Evolutionary conservation across 35 echinoderm and acorn worm genomes (phyloP).

Genomic region (Eucidaris tribuloides): DNA sequence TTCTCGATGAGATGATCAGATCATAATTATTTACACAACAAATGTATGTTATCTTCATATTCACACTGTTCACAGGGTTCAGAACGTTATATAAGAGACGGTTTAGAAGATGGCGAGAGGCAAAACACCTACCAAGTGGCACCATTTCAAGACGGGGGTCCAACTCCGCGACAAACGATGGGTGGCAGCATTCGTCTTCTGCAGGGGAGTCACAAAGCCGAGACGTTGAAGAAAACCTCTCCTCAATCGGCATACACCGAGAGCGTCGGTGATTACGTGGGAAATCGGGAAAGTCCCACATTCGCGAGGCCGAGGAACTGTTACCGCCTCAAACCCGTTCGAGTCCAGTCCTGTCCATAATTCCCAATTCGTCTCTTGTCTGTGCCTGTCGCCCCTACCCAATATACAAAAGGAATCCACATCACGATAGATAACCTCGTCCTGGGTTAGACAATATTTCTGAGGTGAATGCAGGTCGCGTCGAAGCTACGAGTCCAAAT

Average conservation of each 20-base stretch:
- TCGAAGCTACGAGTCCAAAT: neutral
- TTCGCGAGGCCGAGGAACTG: neutral
- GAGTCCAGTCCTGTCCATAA: neutral
- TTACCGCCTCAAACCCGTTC: neutral
- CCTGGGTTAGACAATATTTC: too few relatives aligned
- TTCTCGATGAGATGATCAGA: too few relatives aligned
- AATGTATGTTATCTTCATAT: neutral
- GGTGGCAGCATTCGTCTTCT: neutral
- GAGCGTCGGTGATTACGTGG: slow-evolving; percentile 7
- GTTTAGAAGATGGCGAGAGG: slow-evolving; percentile 57
- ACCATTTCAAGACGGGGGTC: slow-evolving; percentile 50
- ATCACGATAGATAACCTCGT: too few relatives aligned
- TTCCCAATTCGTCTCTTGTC: neutral
- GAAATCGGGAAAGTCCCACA: neutral
- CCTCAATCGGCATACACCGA: neutral
- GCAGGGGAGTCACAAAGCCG: slow-evolving; percentile 22
- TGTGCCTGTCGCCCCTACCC: neutral
- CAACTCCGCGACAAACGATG: slow-evolving; percentile 34
- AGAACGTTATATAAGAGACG: slow-evolving; percentile 62
- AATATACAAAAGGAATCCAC: neutral
- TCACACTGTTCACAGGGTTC: slow-evolving; percentile 26
- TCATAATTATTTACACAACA: too few relatives aligned
- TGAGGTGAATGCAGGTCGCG: neutral
- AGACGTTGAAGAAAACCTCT: neutral
- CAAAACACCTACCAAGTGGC: slow-evolving; percentile 49